Base-by-base conservation (phyloP, 1,140 invertebrate species). In the Ericerus pela region DNA sequence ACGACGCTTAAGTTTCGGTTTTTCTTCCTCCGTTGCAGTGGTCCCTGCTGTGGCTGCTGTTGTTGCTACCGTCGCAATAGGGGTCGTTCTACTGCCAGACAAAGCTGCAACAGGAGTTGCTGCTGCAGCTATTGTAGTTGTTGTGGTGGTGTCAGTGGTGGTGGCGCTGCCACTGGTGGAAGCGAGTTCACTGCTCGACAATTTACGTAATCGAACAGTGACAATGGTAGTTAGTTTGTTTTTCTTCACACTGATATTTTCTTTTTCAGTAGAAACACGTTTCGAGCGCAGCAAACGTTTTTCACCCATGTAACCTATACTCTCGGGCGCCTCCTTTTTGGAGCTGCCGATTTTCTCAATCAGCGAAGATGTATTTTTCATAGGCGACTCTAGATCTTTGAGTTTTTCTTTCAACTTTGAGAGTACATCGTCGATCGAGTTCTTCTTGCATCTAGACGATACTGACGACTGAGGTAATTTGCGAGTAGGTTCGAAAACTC, bases 151-250 rank as follows among this genome's bases (percentile, higher is more conserved):
- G n/a, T n/a, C 3, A 27, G 38, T 8, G 5, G 27, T 59, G 24
- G 5, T 47, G 2, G 4, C 16, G 29, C 18, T 5, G 55, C 22
- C 55, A 24, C 16, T 24, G 14, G 2, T 22, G 14, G 22, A 24
- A 10, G 65, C 62, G 2, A 69, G 57, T 37, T 76, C 73, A 0
- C 67, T 65, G 0, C 68, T 59, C 6, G 58, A 62, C 1, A 75
- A 59, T 64, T 76, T 75, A 4, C 72, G 74, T 1, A 75, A 71
- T 2, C 72, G 74, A 0, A 76, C 73, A 0, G 72, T 64, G n/a
- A 76, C 63, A 61, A 77, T 73, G 56, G 71, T 71, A 0, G 76
- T 71, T 27, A 75, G 72, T 60, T 76, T 75, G 57, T 72, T 71
- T 57, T 75, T 76, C 22, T 74, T 68, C 3, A 67, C 67, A 0